phyloP scores from a whole-genome alignment of 2,113 vertebrate genomes.

The Phyllostomus discolor region DNA sequence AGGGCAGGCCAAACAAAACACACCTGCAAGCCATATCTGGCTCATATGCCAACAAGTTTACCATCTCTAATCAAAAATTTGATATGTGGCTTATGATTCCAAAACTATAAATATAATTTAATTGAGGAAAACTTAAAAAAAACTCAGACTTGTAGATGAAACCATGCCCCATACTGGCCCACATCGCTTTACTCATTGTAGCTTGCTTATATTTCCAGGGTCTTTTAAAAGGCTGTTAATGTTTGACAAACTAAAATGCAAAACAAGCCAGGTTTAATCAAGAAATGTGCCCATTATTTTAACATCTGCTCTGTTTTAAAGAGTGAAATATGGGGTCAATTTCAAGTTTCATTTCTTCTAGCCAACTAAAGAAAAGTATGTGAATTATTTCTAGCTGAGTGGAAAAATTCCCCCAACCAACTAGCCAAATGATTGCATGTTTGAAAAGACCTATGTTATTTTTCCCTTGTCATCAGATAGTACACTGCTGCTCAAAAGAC shows the following conservation, averaged over 20 bases:
- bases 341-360: conserved; percentile 4
- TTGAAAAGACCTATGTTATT: background rate
- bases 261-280: background rate
- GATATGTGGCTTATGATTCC: background rate
- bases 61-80: conserved; percentile 15
- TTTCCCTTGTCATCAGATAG: background rate
- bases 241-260: background rate
- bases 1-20: conserved; percentile 25
- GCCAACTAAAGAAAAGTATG: background rate
- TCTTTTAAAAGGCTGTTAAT: background rate
- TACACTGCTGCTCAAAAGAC: background rate
- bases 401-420: conserved; percentile 20
- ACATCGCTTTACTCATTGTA: background rate
- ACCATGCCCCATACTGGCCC: background rate
- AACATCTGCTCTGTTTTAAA: conserved; percentile 45
- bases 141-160: background rate
- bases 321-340: conserved; percentile 32
- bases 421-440: background rate
- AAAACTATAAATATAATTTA: conserved; percentile 20
- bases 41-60: background rate
- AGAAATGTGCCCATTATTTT: conserved; percentile 14
- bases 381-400: conserved; percentile 3
- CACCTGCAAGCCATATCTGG: background rate
- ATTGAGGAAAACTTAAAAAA: background rate
- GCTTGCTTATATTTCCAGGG: background rate